These are phyloP conservation scores for Sarcophaga variegata DNA, from an alignment of 2,888 invertebrate species.

Conservation along the genomic window DNA sequence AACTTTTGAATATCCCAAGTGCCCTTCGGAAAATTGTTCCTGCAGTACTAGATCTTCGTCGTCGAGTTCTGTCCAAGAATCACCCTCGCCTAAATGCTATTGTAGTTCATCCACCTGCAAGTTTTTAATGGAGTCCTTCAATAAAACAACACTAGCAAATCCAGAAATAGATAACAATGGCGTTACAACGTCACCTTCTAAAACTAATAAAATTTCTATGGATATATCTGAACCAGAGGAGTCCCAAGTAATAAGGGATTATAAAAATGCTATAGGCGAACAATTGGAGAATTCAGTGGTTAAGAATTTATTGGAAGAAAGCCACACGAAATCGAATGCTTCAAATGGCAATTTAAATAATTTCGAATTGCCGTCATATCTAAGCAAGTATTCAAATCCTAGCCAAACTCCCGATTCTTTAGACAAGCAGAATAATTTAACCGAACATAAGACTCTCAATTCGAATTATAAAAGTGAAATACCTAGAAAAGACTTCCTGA, in stretches of 20 bases:
- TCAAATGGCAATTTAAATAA: conserved; percentile 72
- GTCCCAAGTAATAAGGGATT: conserved; percentile 78
- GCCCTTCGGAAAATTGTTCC: conserved; percentile 80
- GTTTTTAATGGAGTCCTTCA: conserved; percentile 62
- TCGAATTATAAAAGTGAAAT: conserved; percentile 44
- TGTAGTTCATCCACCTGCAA: conserved; percentile 76
- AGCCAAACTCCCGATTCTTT: conserved; percentile 56
- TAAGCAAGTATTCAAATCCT: conserved; percentile 75
- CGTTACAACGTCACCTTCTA: conserved; percentile 9
- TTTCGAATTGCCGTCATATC: conserved; percentile 75
- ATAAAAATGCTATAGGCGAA: conserved; percentile 77
- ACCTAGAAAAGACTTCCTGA: conserved; percentile 66
- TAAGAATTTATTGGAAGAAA: conserved; percentile 74
- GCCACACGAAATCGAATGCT: conserved; percentile 27
- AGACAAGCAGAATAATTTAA: conserved; percentile 79
- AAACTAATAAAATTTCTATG: conserved; percentile 40
- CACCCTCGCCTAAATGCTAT: conserved; percentile 74
- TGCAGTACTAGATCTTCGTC: conserved; percentile 80
- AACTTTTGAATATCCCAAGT: conserved; percentile 80
- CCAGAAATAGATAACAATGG: conserved; percentile 33
- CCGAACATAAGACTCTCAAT: conserved; percentile 73
- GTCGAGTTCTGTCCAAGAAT: conserved; percentile 74
- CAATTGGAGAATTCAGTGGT: conserved; percentile 74
- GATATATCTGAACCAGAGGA: conserved; percentile 71
- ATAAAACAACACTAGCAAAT: background rate